These are phyloP conservation scores for Tanypteryx hageni DNA, from an alignment of 2,888 invertebrate genomes.

Conservation along the genomic window DNA sequence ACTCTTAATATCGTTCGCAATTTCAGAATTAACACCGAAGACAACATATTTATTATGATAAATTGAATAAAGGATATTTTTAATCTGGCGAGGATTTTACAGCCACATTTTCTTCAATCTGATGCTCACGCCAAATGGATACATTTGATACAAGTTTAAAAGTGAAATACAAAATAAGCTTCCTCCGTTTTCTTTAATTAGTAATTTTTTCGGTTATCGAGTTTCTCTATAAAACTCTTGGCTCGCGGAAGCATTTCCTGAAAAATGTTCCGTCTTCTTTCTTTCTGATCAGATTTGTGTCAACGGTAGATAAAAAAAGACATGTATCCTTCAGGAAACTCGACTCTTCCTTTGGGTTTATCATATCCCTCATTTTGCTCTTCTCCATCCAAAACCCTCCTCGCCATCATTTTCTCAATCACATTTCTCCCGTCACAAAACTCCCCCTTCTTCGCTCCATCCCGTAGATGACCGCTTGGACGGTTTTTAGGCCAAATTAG, in stretches of 20 bases:
- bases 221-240: slow-evolving; percentile 17
- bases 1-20: too few species aligned
- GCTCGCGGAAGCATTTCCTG: slow-evolving; percentile 13
- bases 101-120: too few species aligned
- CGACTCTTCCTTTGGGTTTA: neutral
- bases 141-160: too few species aligned
- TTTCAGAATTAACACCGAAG: too few species aligned
- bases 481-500: slow-evolving; percentile 60
- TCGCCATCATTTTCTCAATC: slow-evolving; percentile 50
- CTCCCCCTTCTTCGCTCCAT: neutral
- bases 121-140: too few species aligned
- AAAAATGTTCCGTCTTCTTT: slow-evolving; percentile 29
- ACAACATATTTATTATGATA: too few species aligned
- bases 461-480: neutral
- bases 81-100: too few species aligned
- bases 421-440: slow-evolving; percentile 49
- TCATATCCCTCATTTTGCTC: neutral
- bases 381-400: neutral
- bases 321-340: slow-evolving; percentile 47
- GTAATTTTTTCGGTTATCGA: neutral
- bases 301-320: slow-evolving; percentile 5
- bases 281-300: slow-evolving; percentile 43
- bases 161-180: too few species aligned
- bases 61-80: too few species aligned
- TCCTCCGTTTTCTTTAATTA: too few species aligned